phyloP scores from a whole-genome alignment of 2,797 vertebrate species.

The Fistularia commersonii region DNA sequence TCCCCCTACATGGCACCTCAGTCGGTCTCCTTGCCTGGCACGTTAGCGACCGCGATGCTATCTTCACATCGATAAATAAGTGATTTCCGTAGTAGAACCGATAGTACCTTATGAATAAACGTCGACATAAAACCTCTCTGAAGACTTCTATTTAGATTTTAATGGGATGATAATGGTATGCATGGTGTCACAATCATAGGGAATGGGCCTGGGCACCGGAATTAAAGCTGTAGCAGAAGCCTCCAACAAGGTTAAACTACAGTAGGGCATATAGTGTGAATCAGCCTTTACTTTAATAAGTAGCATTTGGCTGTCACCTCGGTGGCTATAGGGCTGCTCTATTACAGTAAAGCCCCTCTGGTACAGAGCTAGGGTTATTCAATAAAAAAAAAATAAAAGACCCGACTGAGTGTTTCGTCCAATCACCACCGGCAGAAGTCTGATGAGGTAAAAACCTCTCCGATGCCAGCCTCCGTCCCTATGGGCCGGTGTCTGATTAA shows the following conservation, averaged over 20 bases:
- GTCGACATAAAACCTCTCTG: too few relatives aligned
- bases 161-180: slow-evolving; percentile 30
- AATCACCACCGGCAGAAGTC: slow-evolving; percentile 71
- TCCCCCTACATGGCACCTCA: slow-evolving; percentile 20
- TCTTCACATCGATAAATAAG: too few relatives aligned
- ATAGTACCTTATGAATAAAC: too few relatives aligned
- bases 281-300: slow-evolving; percentile 68
- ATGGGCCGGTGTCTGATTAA: slow-evolving; percentile 67
- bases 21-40: background rate
- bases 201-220: slow-evolving; percentile 37
- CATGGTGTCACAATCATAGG: slow-evolving; percentile 37
- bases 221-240: slow-evolving; percentile 43
- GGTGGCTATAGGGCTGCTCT: slow-evolving; percentile 51
- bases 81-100: too few relatives aligned
- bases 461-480: slow-evolving; percentile 63
- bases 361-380: slow-evolving; percentile 66
- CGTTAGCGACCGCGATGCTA: slow-evolving; percentile 2
- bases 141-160: slow-evolving; percentile 6
- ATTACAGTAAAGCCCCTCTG: slow-evolving; percentile 66
- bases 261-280: slow-evolving; percentile 56
- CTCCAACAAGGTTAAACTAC: slow-evolving; percentile 61
- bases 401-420: slow-evolving; percentile 71
- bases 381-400: slow-evolving; percentile 55
- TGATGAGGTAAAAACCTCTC: slow-evolving; percentile 72
- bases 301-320: slow-evolving; percentile 71